A percentile compares a stretch with the other conserved stretches of the same genome.
Conservation (phyloP, 1,140 invertebrate genomes). For the Bemisia tabaci region DNA sequence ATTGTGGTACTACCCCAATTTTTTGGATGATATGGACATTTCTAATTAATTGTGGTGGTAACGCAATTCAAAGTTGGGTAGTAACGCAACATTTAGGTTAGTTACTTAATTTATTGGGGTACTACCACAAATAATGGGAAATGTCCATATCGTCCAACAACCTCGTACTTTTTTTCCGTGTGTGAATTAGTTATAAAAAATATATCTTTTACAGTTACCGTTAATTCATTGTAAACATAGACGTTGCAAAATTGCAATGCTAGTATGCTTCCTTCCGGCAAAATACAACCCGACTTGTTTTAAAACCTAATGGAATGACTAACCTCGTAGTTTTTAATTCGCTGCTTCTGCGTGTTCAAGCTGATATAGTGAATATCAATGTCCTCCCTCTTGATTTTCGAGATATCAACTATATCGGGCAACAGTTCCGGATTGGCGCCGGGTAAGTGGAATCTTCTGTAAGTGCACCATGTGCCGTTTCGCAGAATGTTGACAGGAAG, state of each 20-base stretch:
- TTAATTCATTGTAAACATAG: too few relatives aligned
- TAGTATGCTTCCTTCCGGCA: not conserved
- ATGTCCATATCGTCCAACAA: too few relatives aligned
- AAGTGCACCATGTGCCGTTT: slow-evolving; percentile 62
- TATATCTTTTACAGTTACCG: too few relatives aligned
- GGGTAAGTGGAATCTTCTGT: slow-evolving; percentile 49
- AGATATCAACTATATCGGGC: not conserved
- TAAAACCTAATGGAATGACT: not conserved
- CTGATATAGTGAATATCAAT: not conserved
- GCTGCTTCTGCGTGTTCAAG: not conserved
- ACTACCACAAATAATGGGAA: too few relatives aligned
- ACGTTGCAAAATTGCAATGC: not conserved
- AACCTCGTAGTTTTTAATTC: not conserved
- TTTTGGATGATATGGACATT: too few relatives aligned
- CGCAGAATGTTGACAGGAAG: slow-evolving; percentile 61
- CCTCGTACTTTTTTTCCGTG: too few relatives aligned
- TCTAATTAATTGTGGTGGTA: too few relatives aligned
- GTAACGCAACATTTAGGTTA: too few relatives aligned
- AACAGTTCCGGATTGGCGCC: slow-evolving; percentile 20
- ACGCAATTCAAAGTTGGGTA: too few relatives aligned
- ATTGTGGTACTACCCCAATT: too few relatives aligned
- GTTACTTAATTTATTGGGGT: too few relatives aligned
- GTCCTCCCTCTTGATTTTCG: not conserved
- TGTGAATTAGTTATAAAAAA: too few relatives aligned
- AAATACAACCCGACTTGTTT: not conserved